Base-by-base conservation (phyloP, 35 echinoderm and acorn worm genomes). In the Apostichopus parvimensis region DNA sequence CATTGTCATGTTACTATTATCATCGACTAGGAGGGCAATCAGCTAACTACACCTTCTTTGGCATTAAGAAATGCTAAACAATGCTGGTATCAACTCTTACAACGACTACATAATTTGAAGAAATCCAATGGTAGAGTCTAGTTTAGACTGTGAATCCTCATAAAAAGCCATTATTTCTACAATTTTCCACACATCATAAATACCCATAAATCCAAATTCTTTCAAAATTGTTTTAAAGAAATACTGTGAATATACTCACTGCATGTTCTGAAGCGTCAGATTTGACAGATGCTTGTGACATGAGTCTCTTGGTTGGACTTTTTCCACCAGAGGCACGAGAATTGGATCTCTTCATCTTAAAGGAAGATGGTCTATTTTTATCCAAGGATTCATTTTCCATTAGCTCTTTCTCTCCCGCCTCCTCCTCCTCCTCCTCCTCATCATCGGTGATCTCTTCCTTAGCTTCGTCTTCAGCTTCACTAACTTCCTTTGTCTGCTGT, bases 401-500 rank as follows among this genome's bases (percentile, higher is more conserved):
- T 45, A 45, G 34, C 34, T 45, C 34, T 45, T 45, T 45, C 34
- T 45, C 34, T 45, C 1, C 1, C 56, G 6, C 21, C 53, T 83
- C 78, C 23, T 25, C 1, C 24, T 25, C 24, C 1, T 83, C 73
- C 9, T 68, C 86, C 14, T 82, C 77, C 18, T 94, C 87, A 18
- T 94, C 93, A 22, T 82, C 77, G 12, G 90, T 79, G 8, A 72
- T 56, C 12, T 14, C n/a, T 45, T 68, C 87, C 25, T 73, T 81
- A 56, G 87, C 77, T 90, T 61, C 77, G 24, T 84, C 81, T 54
- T 84, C 81, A 4, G 18, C 2, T 15, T 84, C 81, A 14, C 82
- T 79, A 10, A 73, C 65, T 68, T 94, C 88, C 25, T 91, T 94
- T 6, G 87, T 90, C 14, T 90, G 73, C 56, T 96, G 95, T 8